phyloP scores from a whole-genome alignment of 2,797 vertebrate genomes.

The Phyllotis vaccarum region DNA sequence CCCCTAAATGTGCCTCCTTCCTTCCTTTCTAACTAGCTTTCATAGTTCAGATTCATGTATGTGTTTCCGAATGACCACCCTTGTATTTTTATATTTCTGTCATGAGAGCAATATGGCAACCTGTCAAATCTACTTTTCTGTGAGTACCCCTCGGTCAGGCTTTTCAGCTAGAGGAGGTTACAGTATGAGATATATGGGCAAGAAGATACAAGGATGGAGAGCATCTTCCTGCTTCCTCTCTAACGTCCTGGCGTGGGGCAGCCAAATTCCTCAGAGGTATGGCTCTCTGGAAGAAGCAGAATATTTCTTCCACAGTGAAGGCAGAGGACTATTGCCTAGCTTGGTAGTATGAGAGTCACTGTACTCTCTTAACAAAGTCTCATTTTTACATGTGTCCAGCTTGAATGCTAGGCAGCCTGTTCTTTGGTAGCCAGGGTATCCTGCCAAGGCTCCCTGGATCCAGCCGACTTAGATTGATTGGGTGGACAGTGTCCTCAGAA shows the following conservation, averaged over 20 bases:
- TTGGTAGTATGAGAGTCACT: not conserved
- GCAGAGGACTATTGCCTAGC: not conserved
- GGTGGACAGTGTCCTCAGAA: not conserved
- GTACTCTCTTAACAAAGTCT: not conserved
- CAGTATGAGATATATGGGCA: not conserved
- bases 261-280: not conserved
- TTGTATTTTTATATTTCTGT: not conserved
- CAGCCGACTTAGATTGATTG: not conserved
- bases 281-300: not conserved
- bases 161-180: not conserved
- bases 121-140: not conserved
- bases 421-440: not conserved
- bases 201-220: not conserved
- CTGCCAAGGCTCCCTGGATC: not conserved
- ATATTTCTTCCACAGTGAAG: not conserved
- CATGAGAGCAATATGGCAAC: not conserved
- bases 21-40: not conserved
- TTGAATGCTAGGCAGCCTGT: not conserved
- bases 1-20: not conserved
- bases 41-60: not conserved
- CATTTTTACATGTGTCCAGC: not conserved
- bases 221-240: not conserved
- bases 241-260: no score
- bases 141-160: not conserved
- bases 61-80: not conserved